Conservation (phyloP, 1,140 invertebrate species). For the Oreohelix idahoensis region DNA sequence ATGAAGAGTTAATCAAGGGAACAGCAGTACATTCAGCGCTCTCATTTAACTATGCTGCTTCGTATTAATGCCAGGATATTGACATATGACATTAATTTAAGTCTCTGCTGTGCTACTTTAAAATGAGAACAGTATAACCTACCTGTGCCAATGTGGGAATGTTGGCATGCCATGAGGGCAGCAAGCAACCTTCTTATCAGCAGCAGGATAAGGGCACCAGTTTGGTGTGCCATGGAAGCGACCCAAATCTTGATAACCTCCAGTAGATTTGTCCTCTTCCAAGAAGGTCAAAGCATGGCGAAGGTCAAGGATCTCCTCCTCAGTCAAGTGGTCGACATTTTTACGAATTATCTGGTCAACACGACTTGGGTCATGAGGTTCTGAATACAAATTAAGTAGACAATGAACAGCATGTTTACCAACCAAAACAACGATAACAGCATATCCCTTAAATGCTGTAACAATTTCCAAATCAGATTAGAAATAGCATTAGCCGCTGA, state of each 20-base stretch:
- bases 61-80: no score
- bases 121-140: no score
- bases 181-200: conserved; percentile 42
- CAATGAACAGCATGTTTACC: no score
- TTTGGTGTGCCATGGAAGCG: conserved; percentile 46
- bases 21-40: no score
- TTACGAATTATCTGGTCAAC: conserved; percentile 28
- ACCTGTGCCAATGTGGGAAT: conserved; percentile 51
- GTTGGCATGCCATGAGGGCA: conserved; percentile 46
- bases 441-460: no score
- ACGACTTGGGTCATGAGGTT: background rate
- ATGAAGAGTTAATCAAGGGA: no score
- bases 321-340: conserved; percentile 38
- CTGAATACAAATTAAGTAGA: background rate
- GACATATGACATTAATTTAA: no score
- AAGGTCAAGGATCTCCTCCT: conserved; percentile 34
- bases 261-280: conserved; percentile 36
- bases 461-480: no score
- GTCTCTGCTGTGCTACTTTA: no score
- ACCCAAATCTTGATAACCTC: conserved; percentile 41
- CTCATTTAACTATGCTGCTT: no score
- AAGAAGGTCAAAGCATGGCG: conserved; percentile 37
- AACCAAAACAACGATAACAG: no score
- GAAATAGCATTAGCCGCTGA: no score
- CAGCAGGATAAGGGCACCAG: conserved; percentile 43